These are phyloP conservation scores for Lycodopsis pacificus DNA, from an alignment of 2,797 vertebrate genomes.

Conservation along the genomic window DNA sequence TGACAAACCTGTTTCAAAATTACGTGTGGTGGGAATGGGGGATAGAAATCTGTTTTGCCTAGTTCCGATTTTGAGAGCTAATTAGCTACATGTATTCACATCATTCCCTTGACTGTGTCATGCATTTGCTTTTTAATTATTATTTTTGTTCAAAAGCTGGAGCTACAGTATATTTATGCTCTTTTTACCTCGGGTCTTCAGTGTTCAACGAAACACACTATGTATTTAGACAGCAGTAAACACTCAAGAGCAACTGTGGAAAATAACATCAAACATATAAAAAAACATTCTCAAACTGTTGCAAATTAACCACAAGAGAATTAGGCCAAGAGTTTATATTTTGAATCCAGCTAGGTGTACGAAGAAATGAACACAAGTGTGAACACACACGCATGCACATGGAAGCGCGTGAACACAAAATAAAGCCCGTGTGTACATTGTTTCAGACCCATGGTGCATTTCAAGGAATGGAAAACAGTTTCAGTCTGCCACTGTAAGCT, in stretches of 20 bases:
- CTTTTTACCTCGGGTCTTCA: conserved; percentile 35
- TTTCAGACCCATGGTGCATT: conserved; percentile 34
- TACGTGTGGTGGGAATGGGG: conserved; percentile 13
- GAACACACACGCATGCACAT: neutral
- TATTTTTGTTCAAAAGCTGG: conserved; percentile 70
- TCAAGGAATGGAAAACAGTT: conserved; percentile 44
- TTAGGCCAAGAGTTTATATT: conserved; percentile 41
- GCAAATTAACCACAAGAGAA: conserved; percentile 71
- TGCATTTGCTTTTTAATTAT: conserved; percentile 59
- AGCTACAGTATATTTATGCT: conserved; percentile 48
- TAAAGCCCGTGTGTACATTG: neutral
- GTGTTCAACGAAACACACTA: conserved; percentile 46
- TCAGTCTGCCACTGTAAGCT: conserved; percentile 63
- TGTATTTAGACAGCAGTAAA: conserved; percentile 50
- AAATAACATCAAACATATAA: conserved; percentile 53
- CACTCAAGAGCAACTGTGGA: conserved; percentile 44
- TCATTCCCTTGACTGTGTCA: conserved; percentile 49
- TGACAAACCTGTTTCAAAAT: conserved; percentile 24
- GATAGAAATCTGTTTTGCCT: conserved; percentile 49
- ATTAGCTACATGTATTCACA: conserved; percentile 61
- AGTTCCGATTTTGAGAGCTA: conserved; percentile 56
- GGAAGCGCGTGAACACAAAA: neutral
- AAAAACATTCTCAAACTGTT: conserved; percentile 47
- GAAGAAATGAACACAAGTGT: conserved; percentile 12
- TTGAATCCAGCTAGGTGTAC: conserved; percentile 32